Evolutionary conservation across 1,140 invertebrate species (phyloP).

Genomic region (Zaprionus ghesquierei): DNA sequence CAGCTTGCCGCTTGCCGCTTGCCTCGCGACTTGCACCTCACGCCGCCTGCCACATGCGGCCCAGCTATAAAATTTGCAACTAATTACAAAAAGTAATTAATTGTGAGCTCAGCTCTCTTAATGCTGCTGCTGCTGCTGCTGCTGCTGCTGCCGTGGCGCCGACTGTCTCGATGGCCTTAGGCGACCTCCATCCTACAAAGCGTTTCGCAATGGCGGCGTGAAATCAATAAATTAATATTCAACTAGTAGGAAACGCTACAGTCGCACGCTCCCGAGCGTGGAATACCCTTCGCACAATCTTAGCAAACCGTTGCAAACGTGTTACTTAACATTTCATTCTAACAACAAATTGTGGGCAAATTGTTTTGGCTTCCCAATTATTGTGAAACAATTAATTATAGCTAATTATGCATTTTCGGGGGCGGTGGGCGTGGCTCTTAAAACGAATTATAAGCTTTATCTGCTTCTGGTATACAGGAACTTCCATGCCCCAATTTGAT

Average conservation of each 20-base stretch:
- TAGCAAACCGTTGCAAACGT: no score
- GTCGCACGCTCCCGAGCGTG: neutral
- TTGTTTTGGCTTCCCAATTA: no score
- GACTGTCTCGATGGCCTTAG: neutral
- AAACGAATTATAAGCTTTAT: no score
- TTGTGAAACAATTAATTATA: no score
- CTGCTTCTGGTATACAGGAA: no score
- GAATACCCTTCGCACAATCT: no score
- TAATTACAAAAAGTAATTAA: constrained; percentile 80
- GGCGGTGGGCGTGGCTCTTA: no score
- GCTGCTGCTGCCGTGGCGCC: constrained; percentile 40
- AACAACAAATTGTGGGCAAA: no score
- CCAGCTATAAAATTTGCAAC: constrained; percentile 57
- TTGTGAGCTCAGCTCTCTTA: constrained; percentile 57
- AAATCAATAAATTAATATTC: constrained; percentile 72
- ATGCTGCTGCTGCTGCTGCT: constrained; percentile 21
- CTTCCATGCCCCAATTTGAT: no score
- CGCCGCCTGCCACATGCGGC: constrained; percentile 34
- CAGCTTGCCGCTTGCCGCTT: constrained; percentile 14
- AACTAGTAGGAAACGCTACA: constrained; percentile 10
- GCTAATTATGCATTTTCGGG: no score
- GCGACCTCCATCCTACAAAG: neutral
- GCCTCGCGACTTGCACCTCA: no score
- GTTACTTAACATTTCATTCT: no score
- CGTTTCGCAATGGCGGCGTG: constrained; percentile 51